phyloP scores from a whole-genome alignment of 2,888 invertebrate genomes.

The Drosophila macrospina region DNA sequence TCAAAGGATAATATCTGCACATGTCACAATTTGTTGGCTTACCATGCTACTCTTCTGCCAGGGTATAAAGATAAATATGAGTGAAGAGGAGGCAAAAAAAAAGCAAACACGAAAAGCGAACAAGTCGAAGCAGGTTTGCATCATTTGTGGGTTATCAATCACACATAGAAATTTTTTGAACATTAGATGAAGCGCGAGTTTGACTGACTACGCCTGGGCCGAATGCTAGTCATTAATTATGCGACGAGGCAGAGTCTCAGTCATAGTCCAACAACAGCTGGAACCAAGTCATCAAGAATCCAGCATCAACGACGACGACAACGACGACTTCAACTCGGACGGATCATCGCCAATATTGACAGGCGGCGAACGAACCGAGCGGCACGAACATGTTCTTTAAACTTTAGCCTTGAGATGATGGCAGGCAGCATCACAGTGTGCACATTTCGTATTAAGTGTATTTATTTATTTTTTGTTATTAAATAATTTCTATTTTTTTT shows the following conservation, averaged over 20 bases:
- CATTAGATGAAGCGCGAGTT: slow-evolving; percentile 79
- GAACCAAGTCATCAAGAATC: slow-evolving; percentile 13
- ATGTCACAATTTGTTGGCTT: no score
- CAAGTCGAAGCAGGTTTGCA: slow-evolving; percentile 70
- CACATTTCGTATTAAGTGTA: slow-evolving; percentile 66
- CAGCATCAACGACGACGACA: not conserved
- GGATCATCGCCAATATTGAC: slow-evolving; percentile 80
- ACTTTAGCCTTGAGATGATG: slow-evolving; percentile 75
- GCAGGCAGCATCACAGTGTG: slow-evolving; percentile 57
- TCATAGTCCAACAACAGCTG: slow-evolving; percentile 16
- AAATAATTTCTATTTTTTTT: slow-evolving; percentile 35
- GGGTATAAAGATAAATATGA: slow-evolving; percentile 31
- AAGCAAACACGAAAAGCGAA: slow-evolving; percentile 47
- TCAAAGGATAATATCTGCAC: no score
- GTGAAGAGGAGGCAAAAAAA: not conserved
- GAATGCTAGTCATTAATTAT: slow-evolving; percentile 81
- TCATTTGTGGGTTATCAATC: slow-evolving; percentile 80
- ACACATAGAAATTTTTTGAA: slow-evolving; percentile 74
- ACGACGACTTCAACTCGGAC: slow-evolving; percentile 21
- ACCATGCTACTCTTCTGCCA: not conserved
- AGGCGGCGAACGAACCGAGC: no score
- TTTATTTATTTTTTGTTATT: slow-evolving; percentile 34
- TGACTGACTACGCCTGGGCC: slow-evolving; percentile 80
- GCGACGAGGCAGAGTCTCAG: slow-evolving; percentile 43
- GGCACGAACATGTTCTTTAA: slow-evolving; percentile 79